Conservation (phyloP, 53 echinoderm and acorn worm genomes). For the Apostichopus leukothele region DNA sequence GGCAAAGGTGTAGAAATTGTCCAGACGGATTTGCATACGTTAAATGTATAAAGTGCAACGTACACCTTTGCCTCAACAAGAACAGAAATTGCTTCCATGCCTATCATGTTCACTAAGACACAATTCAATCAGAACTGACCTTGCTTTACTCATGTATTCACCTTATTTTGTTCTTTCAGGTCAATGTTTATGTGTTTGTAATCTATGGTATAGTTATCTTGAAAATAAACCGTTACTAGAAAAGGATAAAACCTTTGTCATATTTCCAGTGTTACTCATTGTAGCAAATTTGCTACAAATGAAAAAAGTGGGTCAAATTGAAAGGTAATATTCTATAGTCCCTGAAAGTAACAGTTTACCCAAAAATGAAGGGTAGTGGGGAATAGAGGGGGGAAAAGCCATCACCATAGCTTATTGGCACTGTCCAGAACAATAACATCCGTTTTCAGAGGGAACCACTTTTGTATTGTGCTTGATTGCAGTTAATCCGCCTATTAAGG, state of each 20-base stretch:
- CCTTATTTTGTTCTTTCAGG: neutral
- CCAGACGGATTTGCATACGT: neutral
- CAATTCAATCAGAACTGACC: neutral
- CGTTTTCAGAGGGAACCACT: too few relatives aligned
- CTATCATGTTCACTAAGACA: too few relatives aligned
- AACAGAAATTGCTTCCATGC: too few relatives aligned
- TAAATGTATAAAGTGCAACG: neutral
- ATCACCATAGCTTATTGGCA: too few relatives aligned
- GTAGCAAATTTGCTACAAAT: slow-evolving; percentile 27
- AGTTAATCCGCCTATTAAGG: too few relatives aligned
- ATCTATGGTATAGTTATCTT: neutral
- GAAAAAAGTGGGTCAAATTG: neutral
- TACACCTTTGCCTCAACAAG: too few relatives aligned
- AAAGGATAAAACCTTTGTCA: neutral
- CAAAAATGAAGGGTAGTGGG: neutral
- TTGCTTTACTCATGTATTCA: neutral
- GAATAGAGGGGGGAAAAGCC: neutral
- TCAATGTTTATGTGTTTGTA: neutral
- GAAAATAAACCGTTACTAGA: neutral
- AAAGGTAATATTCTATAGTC: neutral
- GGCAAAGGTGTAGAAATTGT: slow-evolving; percentile 13
- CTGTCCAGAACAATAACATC: too few relatives aligned
- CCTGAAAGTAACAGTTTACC: neutral
- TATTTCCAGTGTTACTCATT: neutral
- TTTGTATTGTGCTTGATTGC: too few relatives aligned